Percentiles rank a stretch among this genome's conserved stretches.
Conservation (phyloP, 2,797 vertebrate genomes). For the Cirrhinus molitorella region DNA sequence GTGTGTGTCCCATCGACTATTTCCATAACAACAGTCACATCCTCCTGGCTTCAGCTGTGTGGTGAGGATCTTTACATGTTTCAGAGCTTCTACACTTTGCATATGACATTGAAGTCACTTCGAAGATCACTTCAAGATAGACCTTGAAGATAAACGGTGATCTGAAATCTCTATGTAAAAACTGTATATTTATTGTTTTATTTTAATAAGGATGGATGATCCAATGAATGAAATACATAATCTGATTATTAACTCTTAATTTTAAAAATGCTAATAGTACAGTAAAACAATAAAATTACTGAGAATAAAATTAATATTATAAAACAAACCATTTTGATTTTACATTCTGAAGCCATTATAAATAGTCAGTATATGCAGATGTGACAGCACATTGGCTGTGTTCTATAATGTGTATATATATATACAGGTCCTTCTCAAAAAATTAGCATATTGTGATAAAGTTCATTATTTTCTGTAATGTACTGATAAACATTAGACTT, state of each 20-base stretch:
- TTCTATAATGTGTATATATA: too few species aligned
- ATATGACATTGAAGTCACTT: neutral
- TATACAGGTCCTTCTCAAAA: too few species aligned
- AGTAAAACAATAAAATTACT: neutral
- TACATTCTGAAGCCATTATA: conserved; percentile 8
- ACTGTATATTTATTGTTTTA: neutral
- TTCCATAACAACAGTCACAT: conserved; percentile 96
- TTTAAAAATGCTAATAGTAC: neutral
- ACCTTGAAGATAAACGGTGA: neutral
- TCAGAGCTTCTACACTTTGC: conserved; percentile 13
- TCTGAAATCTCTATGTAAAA: too few species aligned
- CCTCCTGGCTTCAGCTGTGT: conserved; percentile 93
- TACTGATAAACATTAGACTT: too few species aligned
- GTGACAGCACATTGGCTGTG: neutral
- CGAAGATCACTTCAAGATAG: neutral
- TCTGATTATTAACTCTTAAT: conserved; percentile 10
- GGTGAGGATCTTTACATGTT: conserved; percentile 79
- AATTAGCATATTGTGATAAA: too few species aligned
- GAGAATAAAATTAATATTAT: neutral
- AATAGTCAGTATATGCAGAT: neutral
- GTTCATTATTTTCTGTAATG: too few species aligned
- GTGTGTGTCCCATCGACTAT: conserved; percentile 87
- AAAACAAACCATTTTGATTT: neutral
- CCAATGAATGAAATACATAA: neutral
- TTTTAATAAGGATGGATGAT: neutral